Base-by-base conservation (phyloP, 2,113 vertebrate genomes). In the Peromyscus polionotus region DNA sequence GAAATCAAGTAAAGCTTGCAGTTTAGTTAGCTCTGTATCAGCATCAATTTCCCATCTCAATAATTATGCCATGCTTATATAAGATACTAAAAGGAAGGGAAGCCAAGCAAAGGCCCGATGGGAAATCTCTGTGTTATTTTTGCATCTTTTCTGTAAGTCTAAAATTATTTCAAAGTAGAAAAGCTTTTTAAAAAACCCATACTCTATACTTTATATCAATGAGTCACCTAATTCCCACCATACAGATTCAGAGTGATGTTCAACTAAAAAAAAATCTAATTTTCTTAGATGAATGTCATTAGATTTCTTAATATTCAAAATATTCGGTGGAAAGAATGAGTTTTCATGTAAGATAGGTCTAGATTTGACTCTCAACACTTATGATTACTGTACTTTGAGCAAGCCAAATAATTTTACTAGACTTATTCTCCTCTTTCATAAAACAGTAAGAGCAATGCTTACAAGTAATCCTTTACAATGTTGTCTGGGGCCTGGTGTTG, bases 161-260 rank as follows among this genome's bases (percentile, higher is more conserved):
- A 75, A 92, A 88, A 95, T 79, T 88, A 92, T 88, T 88, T 80
- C 68, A 88, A 79, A 31, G 33, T 68, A 70, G 70, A 90, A 87
- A 87, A 28, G 7, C n/a, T 68, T 31, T 45, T 54, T 59, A 75
- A 61, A 68, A 72, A 79, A 81, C 33, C 54, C 24, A 54, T 20
- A 61, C 1, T 80, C 65, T 63, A 87, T 91, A 86, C n/a, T 67
- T 83, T 22, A 11, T 72, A 93, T 63, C 48, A n/a, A 28, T 87
- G 5, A 93, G 73, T 88, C 86, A 95, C 51, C 91, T 92, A 89
- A 73, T 90, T 87, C 45, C 16, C 16, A 94, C 70, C 57, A 51
- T 19, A 45, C 1, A 90, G 51, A 36, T 91, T 94, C 11, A 77
- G 3, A 91, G 88, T 36, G 24, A 54, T 90, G 95, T 95, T 67